Evolutionary conservation across 2,888 invertebrate genomes (phyloP), one percentile per base, ranked within the genome.

Genomic region (Tetheella fluctuosa): DNA sequence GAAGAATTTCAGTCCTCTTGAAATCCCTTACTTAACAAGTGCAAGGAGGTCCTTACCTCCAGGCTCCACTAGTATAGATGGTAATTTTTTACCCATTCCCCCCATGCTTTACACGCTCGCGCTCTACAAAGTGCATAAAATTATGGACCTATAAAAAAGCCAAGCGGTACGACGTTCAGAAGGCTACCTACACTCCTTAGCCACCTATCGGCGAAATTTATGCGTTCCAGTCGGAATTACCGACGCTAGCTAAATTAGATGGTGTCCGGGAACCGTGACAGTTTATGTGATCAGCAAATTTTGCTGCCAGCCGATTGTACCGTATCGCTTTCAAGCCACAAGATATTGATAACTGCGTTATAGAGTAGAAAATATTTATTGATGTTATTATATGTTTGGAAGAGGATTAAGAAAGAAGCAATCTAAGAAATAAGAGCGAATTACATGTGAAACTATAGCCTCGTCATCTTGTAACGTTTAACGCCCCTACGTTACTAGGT

Each of bases 211-310:
- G 48, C n/a, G 48, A 48, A 48, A 58, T 52, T 37, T 58, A 37
- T 23, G 37, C 58, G 37, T 25, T 37, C 15, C 52, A 30, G 17
- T 34, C 25, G n/a, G 58, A 34, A n/a, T 34, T 52, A 53, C 34
- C 37, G 53, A 58, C 52, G 58, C 37, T 37, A 53, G 48, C 58
- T 58, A 53, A 58, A 53, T 58, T 58, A 58, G 58, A 58, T 10
- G 17, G 48, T 48, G 48, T 48, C 20, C 48, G 48, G 48, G 48
- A 2, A 20, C 17, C 48, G 20, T 48, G 48, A 48, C 48, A 48
- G 48, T 48, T 17, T 48, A 42, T 42, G 48, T 10, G 48, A 48
- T 48, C 20, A 48, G 48, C 48, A 48, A 20, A 48, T 48, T 48
- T 20, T 20, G 6, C n/a, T 20, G 48, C 17, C 20, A 48, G n/a